phyloP scores from a whole-genome alignment of 2,113 vertebrate species.

The Dicaeum eximium region DNA sequence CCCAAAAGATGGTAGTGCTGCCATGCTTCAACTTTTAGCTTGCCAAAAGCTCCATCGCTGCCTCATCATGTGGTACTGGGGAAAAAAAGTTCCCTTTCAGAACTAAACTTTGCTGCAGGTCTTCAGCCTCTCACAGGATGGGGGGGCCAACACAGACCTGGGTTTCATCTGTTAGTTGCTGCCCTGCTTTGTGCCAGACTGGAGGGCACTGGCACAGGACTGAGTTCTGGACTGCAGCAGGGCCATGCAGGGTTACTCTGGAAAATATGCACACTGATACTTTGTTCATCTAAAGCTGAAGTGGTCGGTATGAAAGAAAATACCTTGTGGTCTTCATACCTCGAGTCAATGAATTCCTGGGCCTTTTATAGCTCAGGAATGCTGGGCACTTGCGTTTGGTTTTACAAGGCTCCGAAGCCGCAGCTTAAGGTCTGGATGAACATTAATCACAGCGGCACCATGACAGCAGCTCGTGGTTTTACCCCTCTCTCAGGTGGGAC shows the following conservation, averaged over 20 bases:
- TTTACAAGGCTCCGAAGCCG: background rate
- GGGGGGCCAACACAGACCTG: fast-evolving
- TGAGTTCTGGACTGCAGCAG: background rate
- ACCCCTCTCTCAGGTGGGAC: background rate
- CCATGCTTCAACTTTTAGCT: background rate
- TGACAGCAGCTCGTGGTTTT: background rate
- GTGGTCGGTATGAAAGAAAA: conserved; percentile 43
- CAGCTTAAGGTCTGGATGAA: background rate
- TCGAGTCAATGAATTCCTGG: conserved; percentile 56
- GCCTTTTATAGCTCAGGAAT: conserved; percentile 61
- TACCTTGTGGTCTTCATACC: conserved; percentile 48
- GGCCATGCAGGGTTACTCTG: background rate
- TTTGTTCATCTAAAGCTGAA: conserved; percentile 54
- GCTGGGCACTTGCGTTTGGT: background rate
- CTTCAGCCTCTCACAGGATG: background rate
- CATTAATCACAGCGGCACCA: background rate
- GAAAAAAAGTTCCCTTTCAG: background rate
- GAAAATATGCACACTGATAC: conserved; percentile 47
- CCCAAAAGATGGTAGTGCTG: background rate
- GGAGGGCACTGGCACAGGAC: background rate
- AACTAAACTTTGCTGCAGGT: background rate
- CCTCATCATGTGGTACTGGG: fast-evolving
- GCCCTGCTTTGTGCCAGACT: background rate
- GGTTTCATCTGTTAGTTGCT: background rate
- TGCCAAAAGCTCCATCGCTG: fast-evolving